Conservation (phyloP, 2,888 invertebrate genomes). For the Masnerella sp. region DNA sequence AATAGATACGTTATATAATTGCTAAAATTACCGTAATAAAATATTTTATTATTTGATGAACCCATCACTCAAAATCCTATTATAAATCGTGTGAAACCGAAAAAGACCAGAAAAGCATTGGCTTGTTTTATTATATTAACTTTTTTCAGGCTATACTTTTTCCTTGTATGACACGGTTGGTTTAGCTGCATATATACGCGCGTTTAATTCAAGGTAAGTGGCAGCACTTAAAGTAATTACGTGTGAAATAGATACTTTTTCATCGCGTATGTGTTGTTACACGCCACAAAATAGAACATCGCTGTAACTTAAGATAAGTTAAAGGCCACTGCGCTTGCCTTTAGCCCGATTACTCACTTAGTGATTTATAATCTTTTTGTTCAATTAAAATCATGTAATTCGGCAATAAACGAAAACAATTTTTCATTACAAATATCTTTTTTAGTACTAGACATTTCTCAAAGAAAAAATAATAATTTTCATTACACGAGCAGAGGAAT, state of each 20-base stretch:
- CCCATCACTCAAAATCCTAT: no score
- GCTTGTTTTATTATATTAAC: no score
- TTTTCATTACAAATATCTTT: neutral
- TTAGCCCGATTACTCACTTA: conserved; percentile 76
- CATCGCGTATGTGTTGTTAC: conserved; percentile 57
- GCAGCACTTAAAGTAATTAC: conserved; percentile 60
- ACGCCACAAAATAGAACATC: conserved; percentile 50
- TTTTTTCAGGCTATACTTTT: conserved; percentile 33
- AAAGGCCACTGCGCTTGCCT: conserved; percentile 69
- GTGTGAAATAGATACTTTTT: conserved; percentile 60
- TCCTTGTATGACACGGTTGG: conserved; percentile 7
- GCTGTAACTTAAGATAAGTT: conserved; percentile 71
- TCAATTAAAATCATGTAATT: no score
- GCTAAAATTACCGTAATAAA: no score
- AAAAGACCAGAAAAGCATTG: no score
- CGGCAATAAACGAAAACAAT: no score
- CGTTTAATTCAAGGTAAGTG: conserved; percentile 55
- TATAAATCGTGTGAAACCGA: no score
- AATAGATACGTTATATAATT: no score
- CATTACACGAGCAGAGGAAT: no score
- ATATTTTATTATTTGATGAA: no score
- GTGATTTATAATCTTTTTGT: conserved; percentile 70
- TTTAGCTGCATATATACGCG: conserved; percentile 36
- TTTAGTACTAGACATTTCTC: no score
- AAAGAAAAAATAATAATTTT: no score